Evolutionary conservation across 53 echinoderm and acorn worm genomes (phyloP), one percentile per base, ranked within the genome.

Genomic region (Echinarachnius parma): DNA sequence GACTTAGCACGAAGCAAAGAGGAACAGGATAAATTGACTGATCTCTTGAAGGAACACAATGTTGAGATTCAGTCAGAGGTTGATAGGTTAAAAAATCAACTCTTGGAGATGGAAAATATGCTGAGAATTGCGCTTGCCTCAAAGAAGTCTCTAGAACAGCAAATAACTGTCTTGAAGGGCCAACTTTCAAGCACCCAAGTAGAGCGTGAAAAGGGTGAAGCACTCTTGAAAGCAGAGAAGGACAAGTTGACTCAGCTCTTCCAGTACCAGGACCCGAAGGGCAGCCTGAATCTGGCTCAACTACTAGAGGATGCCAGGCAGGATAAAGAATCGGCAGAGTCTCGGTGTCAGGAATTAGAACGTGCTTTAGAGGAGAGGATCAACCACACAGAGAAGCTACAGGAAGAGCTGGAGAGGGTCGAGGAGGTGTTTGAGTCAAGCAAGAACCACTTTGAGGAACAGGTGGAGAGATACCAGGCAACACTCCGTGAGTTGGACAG

Each of bases 221-320:
- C 66, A 49, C 66, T 82, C 62, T 48, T 98, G 31, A 67, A 72
- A 46, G 84, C 84, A 52, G 89, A 90, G 45, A 74, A 83, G 55
- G 64, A 77, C 21, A 84, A 92, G 34, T 56, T 92, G 65, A 77
- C 80, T 3, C 86, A 88, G 50, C 27, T 98, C 22, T 88, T 98
- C 31, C 83, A 87, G 59, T 78, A 88, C 46, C 86, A 86, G 33
- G 94, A 94, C 59, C 94, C 90, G 7, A 86, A 90, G 45, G 94
- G 94, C 14, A 86, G 46, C 16, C 54, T 90, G 68, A 78, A 94
- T 78, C 81, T 94, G n/a, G 83, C 83, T 23, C 80, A 48, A 53
- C 63, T 90, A 13, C 45, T 94, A 68, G 86, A 89, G 25, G 82
- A 90, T 44, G 84, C 86, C 14, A 82, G 82, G 46, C 75, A 82